Base-by-base conservation (phyloP, 2,797 vertebrate genomes). In the Danio tinwini region DNA sequence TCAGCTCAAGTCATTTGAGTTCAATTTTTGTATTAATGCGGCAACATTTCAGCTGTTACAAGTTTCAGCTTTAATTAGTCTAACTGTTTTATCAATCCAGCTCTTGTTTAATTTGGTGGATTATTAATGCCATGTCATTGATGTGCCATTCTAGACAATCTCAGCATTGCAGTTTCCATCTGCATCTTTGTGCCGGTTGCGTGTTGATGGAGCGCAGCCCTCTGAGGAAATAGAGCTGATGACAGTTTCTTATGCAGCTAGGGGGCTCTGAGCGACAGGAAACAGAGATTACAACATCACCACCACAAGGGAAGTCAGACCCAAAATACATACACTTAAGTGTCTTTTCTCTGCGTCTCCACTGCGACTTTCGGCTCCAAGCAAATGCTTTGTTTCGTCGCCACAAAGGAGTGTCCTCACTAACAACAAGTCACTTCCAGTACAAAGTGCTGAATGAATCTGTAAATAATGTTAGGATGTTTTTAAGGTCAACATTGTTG, bases 221-320 rank as follows among this genome's bases (percentile, higher is more conserved):
- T 82, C 44, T 67, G 47, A 76, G 84, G 81, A 85, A 88, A 83
- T 84, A 78, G 70, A 70, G 63, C 21, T 49, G 84, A 82, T 85
- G 84, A 85, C 76, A 84, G 77, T 44, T 76, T 14, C 75, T 86
- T 74, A 78, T 59, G 71, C 79, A 81, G 74, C 7, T 61, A 45
- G 52, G 67, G 68, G 76, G 64, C 80, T 50, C 83, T 52, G 56
- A 79, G 49, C 61, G 84, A 69, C 84, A 88, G 80, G 86, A 90
- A 90, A 85, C 75, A 83, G 81, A 84, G 83, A 73, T 82, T 68
- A 82, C 82, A 84, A 69, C 67, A 80, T 19, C 61, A 80, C 64
- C 73, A 83, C 50, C 45, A 86, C 84, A 78, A 21, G 55, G 86
- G 84, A 86, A 88, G 78, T 29, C 72, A 61, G 87, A 83, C 70